phyloP scores from a whole-genome alignment of 2,888 invertebrate species.

The Rotaria macrura region DNA sequence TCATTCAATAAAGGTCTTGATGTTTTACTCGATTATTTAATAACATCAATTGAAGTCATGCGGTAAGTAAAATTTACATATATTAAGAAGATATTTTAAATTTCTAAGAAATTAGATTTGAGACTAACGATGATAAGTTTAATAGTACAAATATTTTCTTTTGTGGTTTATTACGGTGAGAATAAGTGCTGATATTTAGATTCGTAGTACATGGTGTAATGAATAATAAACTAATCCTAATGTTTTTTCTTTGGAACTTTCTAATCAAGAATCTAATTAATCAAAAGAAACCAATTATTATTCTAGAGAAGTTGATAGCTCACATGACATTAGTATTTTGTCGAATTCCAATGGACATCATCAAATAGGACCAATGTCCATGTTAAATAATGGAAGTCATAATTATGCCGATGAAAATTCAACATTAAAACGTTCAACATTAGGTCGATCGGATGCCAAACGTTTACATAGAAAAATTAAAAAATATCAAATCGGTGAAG shows the following conservation, averaged over 20 bases:
- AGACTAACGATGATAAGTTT: neutral
- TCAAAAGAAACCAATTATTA: no score
- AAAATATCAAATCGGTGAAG: constrained; percentile 27
- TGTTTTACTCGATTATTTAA: constrained; percentile 78
- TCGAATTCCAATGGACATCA: neutral
- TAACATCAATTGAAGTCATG: constrained; percentile 31
- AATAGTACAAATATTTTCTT: neutral
- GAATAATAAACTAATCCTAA: neutral
- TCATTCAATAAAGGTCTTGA: constrained; percentile 89
- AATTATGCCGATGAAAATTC: neutral
- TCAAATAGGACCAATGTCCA: neutral
- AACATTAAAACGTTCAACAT: neutral
- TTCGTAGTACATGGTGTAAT: neutral
- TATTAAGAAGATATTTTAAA: neutral
- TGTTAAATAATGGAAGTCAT: neutral
- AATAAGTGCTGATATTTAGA: neutral
- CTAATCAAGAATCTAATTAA: neutral
- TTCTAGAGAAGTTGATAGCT: neutral
- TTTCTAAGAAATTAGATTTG: neutral
- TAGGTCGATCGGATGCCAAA: neutral
- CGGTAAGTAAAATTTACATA: neutral
- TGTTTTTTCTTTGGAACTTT: no score
- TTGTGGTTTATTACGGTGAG: neutral
- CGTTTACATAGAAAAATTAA: constrained; percentile 23
- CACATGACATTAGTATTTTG: neutral